Evolutionary conservation across 2,113 vertebrate genomes (phyloP).

Genomic region (Trinectes maculatus): DNA sequence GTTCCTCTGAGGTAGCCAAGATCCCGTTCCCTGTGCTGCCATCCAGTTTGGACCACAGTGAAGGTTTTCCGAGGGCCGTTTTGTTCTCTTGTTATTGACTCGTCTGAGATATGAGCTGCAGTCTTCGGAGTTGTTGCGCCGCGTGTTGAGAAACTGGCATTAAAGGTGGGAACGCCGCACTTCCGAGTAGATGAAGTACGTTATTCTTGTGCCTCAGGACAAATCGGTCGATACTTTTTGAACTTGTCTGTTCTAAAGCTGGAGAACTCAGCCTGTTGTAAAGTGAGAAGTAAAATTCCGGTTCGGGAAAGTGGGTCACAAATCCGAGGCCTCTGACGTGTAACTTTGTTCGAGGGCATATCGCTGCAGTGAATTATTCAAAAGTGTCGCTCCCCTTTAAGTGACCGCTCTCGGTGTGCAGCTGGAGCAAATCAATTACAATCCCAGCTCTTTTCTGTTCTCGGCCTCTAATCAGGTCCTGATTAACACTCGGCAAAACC

Average conservation of each 20-base stretch:
- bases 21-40: slow-evolving; percentile 39
- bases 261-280: slow-evolving; percentile 1
- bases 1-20: slow-evolving; percentile 19
- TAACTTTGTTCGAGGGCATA: slow-evolving; percentile 29
- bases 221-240: slow-evolving; percentile 31
- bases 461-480: slow-evolving; percentile 67
- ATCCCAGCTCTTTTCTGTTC: slow-evolving; percentile 35
- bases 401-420: slow-evolving; percentile 46
- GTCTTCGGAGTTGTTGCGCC: slow-evolving; percentile 23
- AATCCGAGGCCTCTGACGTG: slow-evolving; percentile 32
- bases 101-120: slow-evolving; percentile 21
- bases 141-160: slow-evolving; percentile 13
- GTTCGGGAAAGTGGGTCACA: slow-evolving; percentile 1
- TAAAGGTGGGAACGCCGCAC: slow-evolving; percentile 1
- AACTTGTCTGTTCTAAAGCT: slow-evolving; percentile 9
- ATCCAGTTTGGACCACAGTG: slow-evolving; percentile 39
- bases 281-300: slow-evolving; percentile 12
- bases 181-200: not conserved
- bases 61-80: slow-evolving; percentile 37
- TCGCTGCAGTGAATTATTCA: slow-evolving; percentile 54
- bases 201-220: slow-evolving; percentile 36
- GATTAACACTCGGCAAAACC: slow-evolving; percentile 61
- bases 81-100: slow-evolving; percentile 1
- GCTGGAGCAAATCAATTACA: slow-evolving; percentile 59
- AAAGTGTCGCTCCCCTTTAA: slow-evolving; percentile 36